Evolutionary conservation across 2,888 invertebrate genomes (phyloP), one percentile per base, ranked within the genome.

Genomic region (Bellardia bayeri): DNA sequence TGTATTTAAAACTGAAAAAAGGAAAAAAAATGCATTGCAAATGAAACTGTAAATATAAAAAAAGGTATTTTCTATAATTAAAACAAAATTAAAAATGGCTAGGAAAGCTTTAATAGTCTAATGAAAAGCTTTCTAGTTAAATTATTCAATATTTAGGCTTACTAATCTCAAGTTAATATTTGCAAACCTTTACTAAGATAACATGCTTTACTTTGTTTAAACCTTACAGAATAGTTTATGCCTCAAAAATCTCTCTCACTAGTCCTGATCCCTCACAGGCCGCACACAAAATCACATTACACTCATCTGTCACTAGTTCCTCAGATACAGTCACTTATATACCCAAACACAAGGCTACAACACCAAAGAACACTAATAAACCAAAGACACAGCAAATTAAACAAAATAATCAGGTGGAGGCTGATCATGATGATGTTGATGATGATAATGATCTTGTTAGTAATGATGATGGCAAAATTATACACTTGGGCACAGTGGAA

Each of bases 241-340:
- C 93, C 86, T 95, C 95, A 76, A 93, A 94, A 91, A 95, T 95
- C 88, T 94, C 94, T 90, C 91, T 95, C 80, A 94, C 94, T 76
- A 94, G 95, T 91, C 95, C 95, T 56, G 95, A 95, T 93, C 94
- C 95, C 68, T 94, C 94, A 54, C 93, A 92, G 74, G 91, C 89
- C 69, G 89, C 89, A 87, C 91, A 91, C 69, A 89, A 91, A 58
- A 2, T 40, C 86, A 87, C 87, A 63, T 87, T 89, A 89, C 90
- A 90, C 88, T 90, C 91, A 85, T 90, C 91, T 87, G 91, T 92
- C 88, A 91, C 90, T 89, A 94, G 92, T 90, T 89, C 92, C 85
- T 92, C 93, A 79, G 91, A 93, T 89, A 91, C 92, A 87, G 94
- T 94, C 81, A 92, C 92, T 85, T 94, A 93, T 80, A 91, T 91